phyloP scores from a whole-genome alignment of 2,888 invertebrate species.

The Dasypogon diadema region DNA sequence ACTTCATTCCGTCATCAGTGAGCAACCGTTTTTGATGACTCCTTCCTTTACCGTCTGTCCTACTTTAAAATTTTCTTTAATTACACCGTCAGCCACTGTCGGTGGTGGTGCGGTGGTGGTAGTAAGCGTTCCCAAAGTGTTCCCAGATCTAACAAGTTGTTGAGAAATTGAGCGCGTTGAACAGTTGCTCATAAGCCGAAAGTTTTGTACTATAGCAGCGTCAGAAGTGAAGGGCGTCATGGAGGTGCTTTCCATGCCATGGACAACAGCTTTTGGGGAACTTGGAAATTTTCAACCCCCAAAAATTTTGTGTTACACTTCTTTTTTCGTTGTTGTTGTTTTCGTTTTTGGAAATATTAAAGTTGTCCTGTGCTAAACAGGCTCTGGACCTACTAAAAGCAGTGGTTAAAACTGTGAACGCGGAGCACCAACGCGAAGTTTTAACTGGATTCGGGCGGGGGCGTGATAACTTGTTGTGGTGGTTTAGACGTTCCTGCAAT shows the following conservation, averaged over 20 bases:
- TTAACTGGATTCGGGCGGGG: not conserved
- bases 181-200: not conserved
- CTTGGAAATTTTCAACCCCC: not conserved
- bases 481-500: not conserved
- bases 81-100: not conserved
- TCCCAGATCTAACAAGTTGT: conserved; percentile 9
- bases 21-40: too few species aligned
- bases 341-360: not conserved
- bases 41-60: not conserved
- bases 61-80: conserved; percentile 31
- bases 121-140: not conserved
- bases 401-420: not conserved
- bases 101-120: not conserved
- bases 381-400: not conserved
- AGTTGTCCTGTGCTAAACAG: not conserved
- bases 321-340: not conserved
- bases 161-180: not conserved
- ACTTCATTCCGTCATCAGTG: too few species aligned
- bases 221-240: too few species aligned
- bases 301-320: not conserved
- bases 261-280: not conserved
- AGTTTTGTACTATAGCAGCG: not conserved
- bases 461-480: not conserved
- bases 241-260: not conserved
- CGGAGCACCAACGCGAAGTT: not conserved